These are phyloP conservation scores for Mesorhabditis sp. DNA, from an alignment of 2,888 invertebrate species.

Conservation along the genomic window DNA sequence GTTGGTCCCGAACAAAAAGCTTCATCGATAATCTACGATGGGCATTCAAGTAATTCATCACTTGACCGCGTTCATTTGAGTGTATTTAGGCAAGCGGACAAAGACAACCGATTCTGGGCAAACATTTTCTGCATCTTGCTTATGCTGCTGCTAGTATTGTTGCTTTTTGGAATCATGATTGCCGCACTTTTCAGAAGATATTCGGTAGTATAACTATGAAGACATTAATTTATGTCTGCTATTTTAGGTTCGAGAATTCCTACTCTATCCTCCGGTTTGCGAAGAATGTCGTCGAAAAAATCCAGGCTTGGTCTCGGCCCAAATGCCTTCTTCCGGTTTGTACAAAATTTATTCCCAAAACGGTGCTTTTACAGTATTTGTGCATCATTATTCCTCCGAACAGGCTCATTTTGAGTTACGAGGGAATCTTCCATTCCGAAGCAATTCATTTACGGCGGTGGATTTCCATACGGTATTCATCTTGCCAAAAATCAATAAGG, in stretches of 20 bases:
- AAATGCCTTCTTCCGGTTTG: constrained; percentile 35
- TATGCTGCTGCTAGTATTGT: constrained; percentile 43
- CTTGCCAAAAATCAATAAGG: too few species aligned
- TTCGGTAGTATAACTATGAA: constrained; percentile 20
- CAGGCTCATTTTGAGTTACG: constrained; percentile 52
- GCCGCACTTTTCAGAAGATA: constrained; percentile 45
- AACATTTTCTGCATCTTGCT: constrained; percentile 44
- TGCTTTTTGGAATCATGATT: constrained; percentile 47
- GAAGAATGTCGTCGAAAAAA: constrained; percentile 54
- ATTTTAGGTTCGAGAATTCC: constrained; percentile 35
- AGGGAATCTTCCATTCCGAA: constrained; percentile 54
- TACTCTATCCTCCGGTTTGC: constrained; percentile 53
- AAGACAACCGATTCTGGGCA: constrained; percentile 20
- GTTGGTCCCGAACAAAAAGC: constrained; percentile 21
- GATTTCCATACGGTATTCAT: constrained; percentile 48
- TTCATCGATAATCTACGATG: constrained; percentile 21
- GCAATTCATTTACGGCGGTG: constrained; percentile 56
- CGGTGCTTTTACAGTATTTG: constrained; percentile 24
- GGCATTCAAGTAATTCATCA: constrained; percentile 20
- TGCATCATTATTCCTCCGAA: constrained; percentile 34
- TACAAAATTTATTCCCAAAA: background rate
- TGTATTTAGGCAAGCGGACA: too few species aligned
- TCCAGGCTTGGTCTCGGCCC: constrained; percentile 34
- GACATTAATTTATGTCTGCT: background rate
- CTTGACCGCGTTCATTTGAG: too few species aligned